A percentile compares a stretch with the other conserved stretches of the same genome.
Conservation (phyloP, 2,888 invertebrate genomes). For the Gymnosoma rotundatum region DNA sequence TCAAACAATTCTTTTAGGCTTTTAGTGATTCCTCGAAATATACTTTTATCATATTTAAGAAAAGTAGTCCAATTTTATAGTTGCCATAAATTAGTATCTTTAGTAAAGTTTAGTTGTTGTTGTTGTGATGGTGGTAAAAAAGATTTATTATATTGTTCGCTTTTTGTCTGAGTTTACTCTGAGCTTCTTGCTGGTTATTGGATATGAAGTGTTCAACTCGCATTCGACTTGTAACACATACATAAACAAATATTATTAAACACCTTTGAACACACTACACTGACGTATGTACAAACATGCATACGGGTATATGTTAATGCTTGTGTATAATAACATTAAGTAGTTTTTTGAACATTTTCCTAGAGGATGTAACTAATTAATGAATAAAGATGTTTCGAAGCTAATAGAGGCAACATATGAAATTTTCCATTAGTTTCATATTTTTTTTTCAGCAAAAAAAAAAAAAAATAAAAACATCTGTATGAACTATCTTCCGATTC, state of each 20-base stretch:
- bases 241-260: neutral
- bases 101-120: too few relatives aligned
- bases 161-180: conserved; percentile 57
- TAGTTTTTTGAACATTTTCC: conserved; percentile 34
- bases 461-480: too few relatives aligned
- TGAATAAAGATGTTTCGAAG: conserved; percentile 60
- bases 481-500: conserved; percentile 44
- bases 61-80: conserved; percentile 24
- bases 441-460: conserved; percentile 26
- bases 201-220: too few relatives aligned
- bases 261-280: neutral
- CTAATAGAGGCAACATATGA: conserved; percentile 3
- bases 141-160: conserved; percentile 53
- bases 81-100: too few relatives aligned
- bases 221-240: too few relatives aligned
- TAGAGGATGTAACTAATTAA: conserved; percentile 66
- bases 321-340: conserved; percentile 50
- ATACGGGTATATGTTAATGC: neutral
- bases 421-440: conserved; percentile 4
- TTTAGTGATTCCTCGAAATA: neutral
- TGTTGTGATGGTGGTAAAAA: neutral
- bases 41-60: neutral
- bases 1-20: too few relatives aligned
- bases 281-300: neutral
- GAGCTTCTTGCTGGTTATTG: conserved; percentile 35